Base-by-base conservation (phyloP, 2,888 invertebrate genomes). In the Syrphus vitripennis region DNA sequence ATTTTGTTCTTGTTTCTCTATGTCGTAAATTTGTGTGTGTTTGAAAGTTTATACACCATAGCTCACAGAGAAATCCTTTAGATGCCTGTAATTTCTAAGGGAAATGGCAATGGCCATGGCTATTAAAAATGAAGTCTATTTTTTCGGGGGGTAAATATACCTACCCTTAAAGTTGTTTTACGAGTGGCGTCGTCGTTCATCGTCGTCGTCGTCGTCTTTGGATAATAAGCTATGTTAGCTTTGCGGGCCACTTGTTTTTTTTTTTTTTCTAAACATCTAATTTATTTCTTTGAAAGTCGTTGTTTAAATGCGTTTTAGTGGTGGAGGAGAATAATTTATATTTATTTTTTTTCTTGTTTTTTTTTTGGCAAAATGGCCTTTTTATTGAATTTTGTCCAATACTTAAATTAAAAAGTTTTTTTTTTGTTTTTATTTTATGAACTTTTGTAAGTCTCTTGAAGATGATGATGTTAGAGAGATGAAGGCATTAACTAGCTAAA, bases 331-430 rank as follows among this genome's bases (percentile, higher is more conserved):
- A 29, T 67, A 50, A 34, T 67, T 67, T 67, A 50, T 50, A n/a
- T n/a, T n/a, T n/a, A n/a, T n/a, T n/a, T n/a, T n/a, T n/a, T n/a
- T n/a, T n/a, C n/a, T n/a, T n/a, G n/a, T n/a, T n/a, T n/a, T n/a
- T n/a, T 10, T 59, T 21, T 24, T 37, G 53, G 63, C 34, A 21
- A 42, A 29, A 61, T 50, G 29, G 53, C 1, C 4, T 50, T 69
- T 70, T 83, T 70, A 80, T 83, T 83, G 70, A 83, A 83, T 71
- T 83, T 50, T 45, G 50, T 65, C 34, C 31, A 69, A 83, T 53
- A 75, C 53, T 71, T 45, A 76, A 72, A 76, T 84, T 76, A 55
- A 71, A 59, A 84, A 53, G 45, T 61, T 75, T 76, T 71, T 59
- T 57, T 37, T 21, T 21, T 0, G 0, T 16, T 50, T 26, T 24